Evolutionary conservation across 2,888 invertebrate species (phyloP).

Genomic region (Eurytoma adleriae): DNA sequence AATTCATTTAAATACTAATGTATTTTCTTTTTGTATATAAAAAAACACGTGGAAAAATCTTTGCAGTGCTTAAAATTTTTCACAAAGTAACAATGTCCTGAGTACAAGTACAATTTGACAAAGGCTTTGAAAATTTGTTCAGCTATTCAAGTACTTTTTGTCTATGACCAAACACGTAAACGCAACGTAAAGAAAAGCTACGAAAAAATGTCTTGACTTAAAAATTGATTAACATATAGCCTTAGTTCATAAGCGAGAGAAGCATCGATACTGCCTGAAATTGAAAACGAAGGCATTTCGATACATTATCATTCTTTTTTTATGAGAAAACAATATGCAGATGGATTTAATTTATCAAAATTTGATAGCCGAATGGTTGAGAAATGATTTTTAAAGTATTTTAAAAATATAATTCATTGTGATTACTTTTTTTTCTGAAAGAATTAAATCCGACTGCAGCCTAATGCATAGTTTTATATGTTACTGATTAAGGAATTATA

Average conservation of each 20-base stretch:
- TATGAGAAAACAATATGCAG: conserved; percentile 16
- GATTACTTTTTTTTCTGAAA: conserved; percentile 32
- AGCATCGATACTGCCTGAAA: conserved; percentile 44
- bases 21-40: background rate
- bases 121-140: too few relatives aligned
- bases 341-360: conserved; percentile 37
- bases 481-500: conserved; percentile 41
- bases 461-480: conserved; percentile 47
- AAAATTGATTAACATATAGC: too few relatives aligned
- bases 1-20: background rate
- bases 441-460: conserved; percentile 31
- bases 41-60: too few relatives aligned
- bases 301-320: background rate
- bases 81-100: too few relatives aligned
- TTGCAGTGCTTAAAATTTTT: too few relatives aligned
- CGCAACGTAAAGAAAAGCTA: conserved; percentile 7
- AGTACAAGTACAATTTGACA: too few relatives aligned
- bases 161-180: conserved; percentile 16
- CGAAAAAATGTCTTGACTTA: background rate
- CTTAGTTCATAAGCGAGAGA: background rate
- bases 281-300: conserved; percentile 47
- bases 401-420: conserved; percentile 22
- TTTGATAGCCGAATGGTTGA: conserved; percentile 18
- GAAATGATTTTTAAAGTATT: conserved; percentile 19
- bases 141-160: conserved; percentile 37